phyloP scores from a whole-genome alignment of 2,113 vertebrate genomes.

The Colius striatus region DNA sequence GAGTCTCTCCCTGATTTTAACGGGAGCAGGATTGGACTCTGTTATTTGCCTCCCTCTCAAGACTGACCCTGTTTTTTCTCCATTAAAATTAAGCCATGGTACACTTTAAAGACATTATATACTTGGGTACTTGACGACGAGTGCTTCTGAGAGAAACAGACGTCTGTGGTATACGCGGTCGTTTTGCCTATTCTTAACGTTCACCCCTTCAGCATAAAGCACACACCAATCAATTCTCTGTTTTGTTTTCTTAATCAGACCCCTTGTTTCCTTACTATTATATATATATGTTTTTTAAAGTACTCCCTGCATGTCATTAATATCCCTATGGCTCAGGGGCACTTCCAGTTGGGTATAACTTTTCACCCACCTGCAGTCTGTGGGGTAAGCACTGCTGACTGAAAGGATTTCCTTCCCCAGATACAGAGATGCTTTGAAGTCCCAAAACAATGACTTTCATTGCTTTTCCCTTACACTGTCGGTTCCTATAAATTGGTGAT shows the following conservation, averaged over 20 bases:
- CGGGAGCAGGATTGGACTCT: neutral
- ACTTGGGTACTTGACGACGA: neutral
- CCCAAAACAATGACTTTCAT: constrained; percentile 88
- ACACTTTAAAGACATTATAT: neutral
- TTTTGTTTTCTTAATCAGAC: constrained; percentile 53
- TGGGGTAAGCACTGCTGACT: constrained; percentile 83
- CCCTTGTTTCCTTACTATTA: constrained; percentile 21
- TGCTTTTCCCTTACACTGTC: constrained; percentile 84
- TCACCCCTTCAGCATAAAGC: constrained; percentile 26
- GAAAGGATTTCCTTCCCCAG: constrained; percentile 88
- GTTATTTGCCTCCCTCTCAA: neutral
- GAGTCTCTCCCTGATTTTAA: neutral
- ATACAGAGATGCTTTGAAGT: constrained; percentile 88
- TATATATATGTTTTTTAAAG: neutral
- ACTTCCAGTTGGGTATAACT: constrained; percentile 81
- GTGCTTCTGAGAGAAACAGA: neutral
- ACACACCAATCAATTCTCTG: neutral
- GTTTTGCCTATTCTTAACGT: neutral
- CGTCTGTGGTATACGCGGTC: neutral
- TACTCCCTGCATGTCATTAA: constrained; percentile 58
- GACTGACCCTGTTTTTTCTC: neutral
- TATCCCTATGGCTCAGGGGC: constrained; percentile 77
- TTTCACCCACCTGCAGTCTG: constrained; percentile 86
- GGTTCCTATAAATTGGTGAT: constrained; percentile 87
- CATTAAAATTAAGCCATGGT: neutral